Evolutionary conservation across 2,113 vertebrate genomes (phyloP), one percentile per base, ranked within the genome.

Genomic region (Mormyrus iriodes): DNA sequence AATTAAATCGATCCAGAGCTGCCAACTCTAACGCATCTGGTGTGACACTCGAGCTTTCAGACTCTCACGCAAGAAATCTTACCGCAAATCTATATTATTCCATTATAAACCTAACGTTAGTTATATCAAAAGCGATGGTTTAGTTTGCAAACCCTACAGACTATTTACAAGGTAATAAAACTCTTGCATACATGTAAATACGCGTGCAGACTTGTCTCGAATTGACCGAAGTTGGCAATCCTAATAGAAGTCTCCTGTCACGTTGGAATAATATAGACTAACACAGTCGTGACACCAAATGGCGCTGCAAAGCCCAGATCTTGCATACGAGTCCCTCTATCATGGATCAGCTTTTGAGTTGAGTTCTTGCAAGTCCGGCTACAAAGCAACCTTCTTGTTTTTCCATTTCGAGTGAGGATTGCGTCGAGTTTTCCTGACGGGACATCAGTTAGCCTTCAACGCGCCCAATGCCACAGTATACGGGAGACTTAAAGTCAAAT

Each of bases 401-500:
- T 61, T 21, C 86, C 51, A n/a, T 35, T 83, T 87, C 55, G 73
- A 79, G 13, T 15, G 13, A 12, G 65, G 13, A 73, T 73, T 73
- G 65, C 65, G 65, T 73, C 65, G 31, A 55, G 13, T 39, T 44
- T 46, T 76, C 58, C 35, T 44, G 85, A 90, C 84, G 52, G 85
- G 21, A 58, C 19, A 31, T 86, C 39, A 69, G 46, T 39, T 86
- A n/a, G n/a, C n/a, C n/a, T n/a, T n/a, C n/a, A n/a, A n/a, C n/a
- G n/a, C n/a, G n/a, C n/a, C n/a, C n/a, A n/a, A 52, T 46, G 84
- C 49, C 44, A 65, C 89, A 86, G 44, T 73, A 61, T 73, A 42
- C 58, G 35, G 53, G 58, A 65, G 27, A 73, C 89, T 88, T 87
- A 58, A 90, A 49, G 53, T 87, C 53, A 76, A 82, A 53, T 87